Conservation (phyloP, 1,140 invertebrate species). For the Apis laboriosa region DNA sequence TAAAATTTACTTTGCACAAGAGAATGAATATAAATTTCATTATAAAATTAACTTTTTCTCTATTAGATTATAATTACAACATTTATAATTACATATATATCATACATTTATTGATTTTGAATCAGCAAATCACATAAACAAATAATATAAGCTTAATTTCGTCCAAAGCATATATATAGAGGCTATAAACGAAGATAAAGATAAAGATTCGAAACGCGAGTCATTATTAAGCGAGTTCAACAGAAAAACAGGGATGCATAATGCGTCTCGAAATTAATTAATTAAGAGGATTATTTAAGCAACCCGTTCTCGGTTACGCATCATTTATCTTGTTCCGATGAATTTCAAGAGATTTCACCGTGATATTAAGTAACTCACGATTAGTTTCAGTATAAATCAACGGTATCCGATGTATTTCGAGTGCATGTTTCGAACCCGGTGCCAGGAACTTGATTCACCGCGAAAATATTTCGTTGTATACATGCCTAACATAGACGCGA, state of each 20-base stretch:
- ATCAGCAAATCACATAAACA: too few species aligned
- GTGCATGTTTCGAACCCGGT: conserved; percentile 14
- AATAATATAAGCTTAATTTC: too few species aligned
- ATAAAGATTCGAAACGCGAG: not conserved
- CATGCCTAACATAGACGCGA: conserved; percentile 20
- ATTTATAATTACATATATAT: too few species aligned
- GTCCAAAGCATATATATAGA: too few species aligned
- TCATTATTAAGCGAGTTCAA: conserved; percentile 5
- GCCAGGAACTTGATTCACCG: conserved; percentile 35
- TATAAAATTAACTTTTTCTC: too few species aligned
- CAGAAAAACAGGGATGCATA: not conserved
- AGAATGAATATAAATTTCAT: too few species aligned
- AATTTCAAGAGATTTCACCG: conserved; percentile 11
- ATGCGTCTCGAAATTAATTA: not conserved
- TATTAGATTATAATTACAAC: too few species aligned
- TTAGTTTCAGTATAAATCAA: conserved; percentile 38
- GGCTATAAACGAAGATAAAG: too few species aligned
- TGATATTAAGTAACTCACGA: conserved; percentile 37
- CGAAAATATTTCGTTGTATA: conserved; percentile 21
- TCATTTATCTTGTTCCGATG: conserved; percentile 22
- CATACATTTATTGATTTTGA: too few species aligned
- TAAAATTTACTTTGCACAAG: too few species aligned
- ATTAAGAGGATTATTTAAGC: conserved; percentile 37
- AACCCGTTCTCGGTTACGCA: not conserved
- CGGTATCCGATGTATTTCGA: conserved; percentile 40